Evolutionary conservation across 2,797 vertebrate genomes (phyloP).

Genomic region (Myiotriccus ornatus): DNA sequence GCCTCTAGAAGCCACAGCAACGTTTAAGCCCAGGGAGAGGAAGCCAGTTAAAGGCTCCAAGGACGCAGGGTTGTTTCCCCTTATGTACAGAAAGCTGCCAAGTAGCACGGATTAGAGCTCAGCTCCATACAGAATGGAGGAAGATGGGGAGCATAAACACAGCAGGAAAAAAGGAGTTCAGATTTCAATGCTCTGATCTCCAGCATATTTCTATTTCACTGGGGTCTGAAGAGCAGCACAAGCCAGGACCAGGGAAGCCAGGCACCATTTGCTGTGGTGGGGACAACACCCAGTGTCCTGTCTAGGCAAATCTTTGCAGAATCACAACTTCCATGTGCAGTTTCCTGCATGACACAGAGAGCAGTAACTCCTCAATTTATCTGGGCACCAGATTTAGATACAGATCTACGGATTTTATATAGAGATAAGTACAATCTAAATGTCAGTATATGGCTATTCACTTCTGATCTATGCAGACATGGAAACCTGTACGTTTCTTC

Average conservation of each 20-base stretch:
- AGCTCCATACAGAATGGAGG: neutral
- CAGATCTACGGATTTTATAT: neutral
- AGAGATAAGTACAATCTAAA: neutral
- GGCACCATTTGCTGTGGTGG: neutral
- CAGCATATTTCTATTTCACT: neutral
- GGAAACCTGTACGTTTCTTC: neutral
- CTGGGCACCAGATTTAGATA: neutral
- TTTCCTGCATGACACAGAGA: neutral
- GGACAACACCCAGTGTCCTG: neutral
- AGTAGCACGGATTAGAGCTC: neutral
- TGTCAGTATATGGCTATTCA: slow-evolving; percentile 9
- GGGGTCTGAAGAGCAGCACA: neutral
- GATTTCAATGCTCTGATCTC: neutral
- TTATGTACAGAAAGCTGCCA: neutral
- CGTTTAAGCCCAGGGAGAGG: neutral
- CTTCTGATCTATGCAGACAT: neutral
- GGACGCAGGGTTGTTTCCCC: neutral
- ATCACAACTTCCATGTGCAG: neutral
- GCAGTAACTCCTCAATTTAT: neutral
- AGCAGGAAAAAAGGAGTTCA: neutral
- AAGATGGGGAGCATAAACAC: neutral
- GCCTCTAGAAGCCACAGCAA: neutral
- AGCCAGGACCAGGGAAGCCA: neutral
- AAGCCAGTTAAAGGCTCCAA: neutral
- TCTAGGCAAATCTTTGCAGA: neutral